Base-by-base conservation (phyloP, 35 echinoderm and acorn worm genomes). In the Amphiura filiformis region DNA sequence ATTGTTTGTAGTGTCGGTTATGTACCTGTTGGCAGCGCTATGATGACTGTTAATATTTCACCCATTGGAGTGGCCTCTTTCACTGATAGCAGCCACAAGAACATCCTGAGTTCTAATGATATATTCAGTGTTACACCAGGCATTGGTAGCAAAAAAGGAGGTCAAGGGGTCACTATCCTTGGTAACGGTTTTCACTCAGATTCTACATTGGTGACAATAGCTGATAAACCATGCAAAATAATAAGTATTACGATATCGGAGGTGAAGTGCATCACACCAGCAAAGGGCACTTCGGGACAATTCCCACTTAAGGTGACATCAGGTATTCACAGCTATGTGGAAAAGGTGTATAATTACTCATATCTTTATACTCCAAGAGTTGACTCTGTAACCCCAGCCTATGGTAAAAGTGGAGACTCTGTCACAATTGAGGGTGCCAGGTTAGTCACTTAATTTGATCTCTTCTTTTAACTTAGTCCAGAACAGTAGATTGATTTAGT, bases 101-200 rank as follows among this genome's bases (percentile, higher is more conserved):
- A 57, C 1, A 77, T 97, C 18, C 57, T 35, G 30, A 94, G 91
- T 80, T 41, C 31, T 12, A 81, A 38, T 76, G 64, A 36, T 17
- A 83, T 94, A 44, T 31, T 87, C 36, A 90, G 84, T 56, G 47
- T 98, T n/a, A 34, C 40, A 0, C 96, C 96, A 76, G 37, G 35
- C 37, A 26, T n/a, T 0, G 96, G 96, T 17, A 94, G 96, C 70
- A 92, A 15, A 35, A 49, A 84, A 31, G 96, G 96, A 12, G 96
- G 96, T 17, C 90, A 91, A 56, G 31, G 78, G 13, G 65, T 98
- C 35, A 98, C 92, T 1, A 90, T 98, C 75, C 20, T 14, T 32
- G 96, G 96, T 35, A 98, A 86, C 35, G 96, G 96, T 35, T 98
- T 98, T 64, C 34, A 90, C 44, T 57, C 33, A 0, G 89, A 84